These are phyloP conservation scores for Lophius piscatorius DNA, from an alignment of 2,113 vertebrate species.

Conservation along the genomic window DNA sequence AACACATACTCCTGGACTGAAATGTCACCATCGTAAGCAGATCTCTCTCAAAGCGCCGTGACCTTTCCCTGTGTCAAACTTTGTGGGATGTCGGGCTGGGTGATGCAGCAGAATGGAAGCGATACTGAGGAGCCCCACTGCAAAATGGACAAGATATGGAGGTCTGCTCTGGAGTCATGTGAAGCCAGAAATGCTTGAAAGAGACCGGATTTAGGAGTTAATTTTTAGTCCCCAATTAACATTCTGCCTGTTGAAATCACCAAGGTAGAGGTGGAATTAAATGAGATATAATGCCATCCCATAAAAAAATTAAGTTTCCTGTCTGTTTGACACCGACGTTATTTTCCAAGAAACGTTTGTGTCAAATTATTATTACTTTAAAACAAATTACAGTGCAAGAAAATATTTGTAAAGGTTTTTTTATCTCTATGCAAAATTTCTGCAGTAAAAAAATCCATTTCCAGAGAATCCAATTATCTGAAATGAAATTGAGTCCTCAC, in stretches of 20 bases:
- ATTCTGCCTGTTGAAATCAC: neutral
- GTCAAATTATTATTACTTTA: too few species aligned
- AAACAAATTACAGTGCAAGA: too few species aligned
- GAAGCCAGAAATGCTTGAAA: neutral
- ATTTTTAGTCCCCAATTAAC: neutral
- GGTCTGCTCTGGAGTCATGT: constrained; percentile 1
- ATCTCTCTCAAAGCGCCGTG: constrained; percentile 65
- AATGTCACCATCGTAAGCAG: constrained; percentile 76
- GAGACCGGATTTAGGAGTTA: constrained; percentile 18
- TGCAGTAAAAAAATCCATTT: constrained; percentile 39
- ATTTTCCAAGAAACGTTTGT: too few species aligned
- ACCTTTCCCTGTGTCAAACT: constrained; percentile 74
- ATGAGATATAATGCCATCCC: neutral
- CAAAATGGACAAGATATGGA: neutral
- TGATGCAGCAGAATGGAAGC: constrained; percentile 42
- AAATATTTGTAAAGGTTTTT: neutral
- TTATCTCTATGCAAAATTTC: constrained; percentile 11
- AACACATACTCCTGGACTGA: constrained; percentile 61
- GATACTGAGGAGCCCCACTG: constrained; percentile 48
- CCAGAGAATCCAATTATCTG: constrained; percentile 47
- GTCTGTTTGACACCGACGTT: neutral
- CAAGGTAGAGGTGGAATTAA: neutral
- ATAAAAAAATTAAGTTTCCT: neutral
- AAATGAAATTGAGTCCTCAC: constrained; percentile 46
- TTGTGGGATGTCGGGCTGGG: constrained; percentile 52